Evolutionary conservation across 1,140 invertebrate genomes (phyloP), one percentile per base, ranked within the genome.

Genomic region (Homarus americanus): DNA sequence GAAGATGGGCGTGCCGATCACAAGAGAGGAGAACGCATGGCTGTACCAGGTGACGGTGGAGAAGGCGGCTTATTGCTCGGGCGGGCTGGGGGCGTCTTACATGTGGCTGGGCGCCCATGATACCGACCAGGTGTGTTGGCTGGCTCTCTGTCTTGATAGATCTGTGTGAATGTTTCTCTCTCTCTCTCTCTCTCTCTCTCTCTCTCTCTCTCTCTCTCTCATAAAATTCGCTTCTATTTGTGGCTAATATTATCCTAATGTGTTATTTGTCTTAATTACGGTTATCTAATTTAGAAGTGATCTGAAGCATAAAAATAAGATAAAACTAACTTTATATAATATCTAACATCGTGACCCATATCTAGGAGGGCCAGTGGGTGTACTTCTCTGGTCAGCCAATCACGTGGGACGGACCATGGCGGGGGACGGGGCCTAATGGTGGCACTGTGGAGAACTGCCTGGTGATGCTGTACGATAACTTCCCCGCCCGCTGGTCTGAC

Each of bases 361-460:
- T n/a, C n/a, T 49, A 88, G 88, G 88, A 90, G 40, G 69, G 88
- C 3, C 9, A 34, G 17, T 90, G 88, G 88, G 82, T 63, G 3
- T 41, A 73, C 40, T 53, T 76, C 49, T 79, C 90, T 5, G 63
- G 75, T 1, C 24, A 40, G 9, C 78, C 83, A 9, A 12, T 93
- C 2, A 28, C 32, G 1, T 93, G 87, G 91, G 76, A 89, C 32
- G 82, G 87, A 38, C 40, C 66, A 5, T 93, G 92, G 92, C 63
- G 92, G 12, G 92, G 92, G 10, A 75, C 78, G 2, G 91, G 92
- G 36, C 92, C 92, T 20, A 93, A 93, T 36, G 92, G 92, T 5
- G 92, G 91, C 24, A 75, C 75, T 7, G 69, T 72, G 75, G 92
- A 93, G 80, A 93, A 93, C 69, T 93, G 92, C 79, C 66, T 93